Base-by-base conservation (phyloP, 2,888 invertebrate genomes). In the Encarsia formosa region DNA sequence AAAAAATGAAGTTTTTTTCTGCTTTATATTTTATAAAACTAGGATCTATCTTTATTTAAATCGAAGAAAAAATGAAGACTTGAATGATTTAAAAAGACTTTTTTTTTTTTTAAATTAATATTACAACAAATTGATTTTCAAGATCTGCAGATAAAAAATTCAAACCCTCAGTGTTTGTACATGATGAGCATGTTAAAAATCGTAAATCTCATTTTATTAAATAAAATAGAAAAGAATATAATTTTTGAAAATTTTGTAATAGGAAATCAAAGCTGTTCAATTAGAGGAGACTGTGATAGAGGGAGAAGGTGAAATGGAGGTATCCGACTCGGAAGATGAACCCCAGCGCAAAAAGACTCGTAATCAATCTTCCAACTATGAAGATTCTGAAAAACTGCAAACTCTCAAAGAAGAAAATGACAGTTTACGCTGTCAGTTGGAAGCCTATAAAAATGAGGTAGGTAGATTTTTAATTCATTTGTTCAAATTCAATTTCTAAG, bases 401-500 rank as follows among this genome's bases (percentile, higher is more conserved):
- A 54, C 54, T 29, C 62, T 79, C 6, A 76, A 88, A 82, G 88
- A 89, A 56, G 95, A 96, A 71, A 95, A 94, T 69, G 93, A 94
- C 65, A 88, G 88, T 61, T 78, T 96, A 24, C 83, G 88, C 55
- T 94, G 93, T 74, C 91, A 93, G 76, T 74, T 95, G 65, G 94
- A 94, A 74, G 95, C 94, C 0, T 92, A 91, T 69, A 92, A 92
- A 73, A 94, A 94, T 74, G 95, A 96, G 78, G 74, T 73, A 4
- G 20, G 5, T 20, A 11, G 22, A 18, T 11, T 2, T n/a, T n/a
- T 4, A 2, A 35, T 35, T 15, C 16, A 35, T 9, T 35, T 35
- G 29, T 29, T 29, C 29, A 8, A 29, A 29, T 9, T 9, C 8
- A 29, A 9, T 29, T 29, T 13, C 8, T 29, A 29, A 29, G 8